phyloP scores from a whole-genome alignment of 2,888 invertebrate genomes.

The Alloplasta piceator region DNA sequence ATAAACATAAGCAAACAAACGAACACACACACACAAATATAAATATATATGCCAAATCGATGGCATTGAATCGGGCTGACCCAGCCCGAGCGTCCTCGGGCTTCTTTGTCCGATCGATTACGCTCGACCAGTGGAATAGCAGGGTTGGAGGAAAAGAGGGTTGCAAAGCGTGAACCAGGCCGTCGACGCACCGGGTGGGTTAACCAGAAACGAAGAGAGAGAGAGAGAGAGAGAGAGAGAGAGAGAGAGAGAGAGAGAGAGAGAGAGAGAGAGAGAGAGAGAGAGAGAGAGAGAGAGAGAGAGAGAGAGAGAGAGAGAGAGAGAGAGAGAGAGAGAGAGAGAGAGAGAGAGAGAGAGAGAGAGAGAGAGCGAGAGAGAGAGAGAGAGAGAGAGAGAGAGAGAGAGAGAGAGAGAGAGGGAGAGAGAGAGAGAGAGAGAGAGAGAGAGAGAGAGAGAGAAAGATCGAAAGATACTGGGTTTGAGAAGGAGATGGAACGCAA shows the following conservation, averaged over 20 bases:
- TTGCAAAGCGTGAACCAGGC: constrained; percentile 62
- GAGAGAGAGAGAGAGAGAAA: constrained; percentile 34
- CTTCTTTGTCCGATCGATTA: constrained; percentile 68
- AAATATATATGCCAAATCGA: constrained; percentile 49
- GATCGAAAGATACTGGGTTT: constrained; percentile 20
- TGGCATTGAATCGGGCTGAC: constrained; percentile 72
- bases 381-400: constrained; percentile 11
- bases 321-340: too few relatives aligned
- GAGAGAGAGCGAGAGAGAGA: too few relatives aligned
- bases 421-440: constrained; percentile 34
- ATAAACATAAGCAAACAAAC: neutral
- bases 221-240: constrained; percentile 40
- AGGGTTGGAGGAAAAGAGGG: constrained; percentile 45
- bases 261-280: too few relatives aligned
- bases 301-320: too few relatives aligned
- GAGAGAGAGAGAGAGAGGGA: constrained; percentile 39
- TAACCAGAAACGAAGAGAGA: constrained; percentile 30
- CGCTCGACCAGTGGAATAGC: constrained; percentile 50
- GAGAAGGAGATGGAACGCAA: constrained; percentile 40
- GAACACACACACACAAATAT: too few relatives aligned
- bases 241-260: constrained; percentile 25
- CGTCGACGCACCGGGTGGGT: constrained; percentile 57
- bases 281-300: too few relatives aligned
- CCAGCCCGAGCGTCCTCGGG: constrained; percentile 69
- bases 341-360: too few relatives aligned